Evolutionary conservation across 2,113 vertebrate species (phyloP), one percentile per base, ranked within the genome.

Genomic region (Uria lomvia): DNA sequence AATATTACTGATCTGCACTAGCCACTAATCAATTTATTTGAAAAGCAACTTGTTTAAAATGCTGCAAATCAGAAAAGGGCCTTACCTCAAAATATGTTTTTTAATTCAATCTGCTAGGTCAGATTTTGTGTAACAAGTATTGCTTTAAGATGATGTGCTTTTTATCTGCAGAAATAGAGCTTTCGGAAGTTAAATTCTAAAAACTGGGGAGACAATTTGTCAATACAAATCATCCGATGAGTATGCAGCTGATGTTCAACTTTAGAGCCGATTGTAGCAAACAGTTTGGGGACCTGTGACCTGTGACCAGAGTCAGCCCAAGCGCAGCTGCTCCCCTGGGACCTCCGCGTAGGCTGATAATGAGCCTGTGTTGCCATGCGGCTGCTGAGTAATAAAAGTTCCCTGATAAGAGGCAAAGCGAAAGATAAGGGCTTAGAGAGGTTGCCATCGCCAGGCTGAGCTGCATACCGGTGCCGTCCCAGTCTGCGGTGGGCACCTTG

Each of bases 271-370:
- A 11, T 49, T n/a, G 56, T 40, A 71, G 85, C 56, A 42, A 49
- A 15, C 8, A 1, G 15, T 53, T 80, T 45, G 84, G 80, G 12
- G 20, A 15, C 74, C 12, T 21, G 12, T 45, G 18, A 8, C 27
- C n/a, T 34, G 65, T 26, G 87, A 27, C 53, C 63, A 3, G 1
- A 2, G 52, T 47, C 36, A 34, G 79, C 70, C 17, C 42, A 49
- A 79, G 78, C 6, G 6, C 70, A 45, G 58, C 89, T 58, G 59
- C 89, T 91, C 9, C 85, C 70, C 55, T 1, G 2, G 55, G 62
- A 22, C 42, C 6, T 17, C 4, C 1, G 1, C 3, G 42, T 14
- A 3, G 4, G 32, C 66, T 15, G 38, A 11, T 45, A 17, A 82
- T 1, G 3, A 58, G 11, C 4, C 52, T 12, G 77, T 20, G 65